These are phyloP conservation scores for Therioaphis trifolii DNA, from an alignment of 2,888 invertebrate genomes.

Conservation along the genomic window DNA sequence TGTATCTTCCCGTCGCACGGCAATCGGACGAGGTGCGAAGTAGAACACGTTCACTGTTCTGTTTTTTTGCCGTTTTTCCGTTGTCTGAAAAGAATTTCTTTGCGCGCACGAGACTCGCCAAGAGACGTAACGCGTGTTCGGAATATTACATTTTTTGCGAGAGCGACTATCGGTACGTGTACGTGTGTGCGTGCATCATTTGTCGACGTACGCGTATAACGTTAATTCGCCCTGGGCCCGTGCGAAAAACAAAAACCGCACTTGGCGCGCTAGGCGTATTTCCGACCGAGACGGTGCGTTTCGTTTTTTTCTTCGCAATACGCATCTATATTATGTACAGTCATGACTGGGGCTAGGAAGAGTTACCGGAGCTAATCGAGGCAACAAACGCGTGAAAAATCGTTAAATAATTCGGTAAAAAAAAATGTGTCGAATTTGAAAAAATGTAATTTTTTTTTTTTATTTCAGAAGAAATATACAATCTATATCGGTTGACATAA, in stretches of 20 bases:
- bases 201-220: background rate
- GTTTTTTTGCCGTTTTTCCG: background rate
- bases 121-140: background rate
- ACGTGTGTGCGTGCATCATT: too few species aligned
- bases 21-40: background rate
- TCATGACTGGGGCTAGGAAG: too few species aligned
- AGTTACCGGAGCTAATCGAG: too few species aligned
- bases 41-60: background rate
- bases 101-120: background rate
- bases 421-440: too few species aligned
- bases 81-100: background rate
- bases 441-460: too few species aligned
- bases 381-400: too few species aligned
- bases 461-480: too few species aligned
- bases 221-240: background rate
- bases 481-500: too few species aligned
- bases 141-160: slow-evolving; percentile 28
- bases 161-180: too few species aligned
- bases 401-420: too few species aligned
- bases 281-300: background rate
- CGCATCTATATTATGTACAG: background rate
- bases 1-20: background rate
- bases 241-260: background rate
- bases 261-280: background rate
- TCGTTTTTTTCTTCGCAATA: too few species aligned